Evolutionary conservation across 1,140 invertebrate species (phyloP), one percentile per base, ranked within the genome.

Genomic region (Ceratosolen solmsi): DNA sequence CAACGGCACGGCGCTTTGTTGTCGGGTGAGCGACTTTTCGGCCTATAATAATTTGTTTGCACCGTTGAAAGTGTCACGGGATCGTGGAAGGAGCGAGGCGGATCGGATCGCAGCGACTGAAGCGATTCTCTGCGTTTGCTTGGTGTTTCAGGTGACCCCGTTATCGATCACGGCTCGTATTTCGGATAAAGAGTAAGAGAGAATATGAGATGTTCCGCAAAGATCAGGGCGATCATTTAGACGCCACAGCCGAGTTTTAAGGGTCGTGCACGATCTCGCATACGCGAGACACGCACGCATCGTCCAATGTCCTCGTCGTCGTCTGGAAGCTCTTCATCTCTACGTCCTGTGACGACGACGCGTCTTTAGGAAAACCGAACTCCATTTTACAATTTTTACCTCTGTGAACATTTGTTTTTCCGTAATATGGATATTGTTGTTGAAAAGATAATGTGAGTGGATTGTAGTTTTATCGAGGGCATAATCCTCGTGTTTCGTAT

Each of bases 371-470:
- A 77, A 49, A 46, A 77, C n/a, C 75, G 46, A 41, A 60, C 75
- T 54, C n/a, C 68, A 58, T 71, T 71, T 71, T 71, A 58, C 30
- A 73, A 49, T 60, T 60, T 65, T 80, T 49, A 58, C 27, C 78
- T 60, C 54, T 80, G 78, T 73, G 78, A 80, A 58, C 36, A 80
- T 80, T 79, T 72, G 51, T 80, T 79, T 56, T 72, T 80, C 78
- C 78, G 71, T 80, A 54, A 60, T 60, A 73, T 73, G 78, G 78
- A 80, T 80, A 60, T 72, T 80, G n/a, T 80, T 72, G 38, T 80
- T 72, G 68, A 73, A 73, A 73, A 56, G 41, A 71, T 38, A 80
- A 73, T 80, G 78, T 80, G 78, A 80, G 78, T 80, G 78, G 51
- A 72, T 73, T 49, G 78, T 72, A 72, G 68, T 72, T 72, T 80